Base-by-base conservation (phyloP, 2,888 invertebrate genomes). In the Salticus scenicus region DNA sequence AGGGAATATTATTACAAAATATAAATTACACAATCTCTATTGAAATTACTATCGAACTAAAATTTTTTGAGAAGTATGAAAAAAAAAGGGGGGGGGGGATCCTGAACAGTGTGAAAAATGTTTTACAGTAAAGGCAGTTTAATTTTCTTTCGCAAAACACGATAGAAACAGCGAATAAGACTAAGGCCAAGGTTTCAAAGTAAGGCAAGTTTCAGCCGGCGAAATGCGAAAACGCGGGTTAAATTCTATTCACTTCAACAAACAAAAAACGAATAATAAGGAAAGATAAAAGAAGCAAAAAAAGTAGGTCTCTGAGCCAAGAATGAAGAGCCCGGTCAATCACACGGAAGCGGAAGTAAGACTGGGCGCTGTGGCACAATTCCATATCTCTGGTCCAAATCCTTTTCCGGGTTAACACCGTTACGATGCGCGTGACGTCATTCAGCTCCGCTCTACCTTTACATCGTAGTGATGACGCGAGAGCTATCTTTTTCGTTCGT, bases 321-420 rank as follows among this genome's bases (percentile, higher is more conserved):
- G 76, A 76, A 79, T 70, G 77, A 77, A 66, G 75, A 79, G 80
- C 86, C 24, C 80, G 86, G 86, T 86, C 86, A 86, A 51, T 86
- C 86, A 86, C 86, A 86, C 86, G 86, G 86, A 86, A 86, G 86
- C 79, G 86, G 86, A 86, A 86, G 86, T 79, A 42, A 74, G 14
- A 30, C 69, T 69, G 69, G 33, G 42, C 42, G 51, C 51, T 77
- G 83, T 85, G 84, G 78, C 84, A 85, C 84, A 78, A 78, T 85
- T 85, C 84, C 84, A 85, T 85, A 84, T 84, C 83, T 72, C 77
- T 71, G 76, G 71, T 83, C 82, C 82, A 83, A 83, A 83, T 83
- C 82, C 82, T 76, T 83, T 83, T 83, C 82, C 82, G 82, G 82
- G 82, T 83, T 83, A 83, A 76, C 81, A 82, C 81, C 69, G 63